These are phyloP conservation scores for Bubalus kerabau DNA, from an alignment of 2,113 vertebrate genomes.

Conservation along the genomic window DNA sequence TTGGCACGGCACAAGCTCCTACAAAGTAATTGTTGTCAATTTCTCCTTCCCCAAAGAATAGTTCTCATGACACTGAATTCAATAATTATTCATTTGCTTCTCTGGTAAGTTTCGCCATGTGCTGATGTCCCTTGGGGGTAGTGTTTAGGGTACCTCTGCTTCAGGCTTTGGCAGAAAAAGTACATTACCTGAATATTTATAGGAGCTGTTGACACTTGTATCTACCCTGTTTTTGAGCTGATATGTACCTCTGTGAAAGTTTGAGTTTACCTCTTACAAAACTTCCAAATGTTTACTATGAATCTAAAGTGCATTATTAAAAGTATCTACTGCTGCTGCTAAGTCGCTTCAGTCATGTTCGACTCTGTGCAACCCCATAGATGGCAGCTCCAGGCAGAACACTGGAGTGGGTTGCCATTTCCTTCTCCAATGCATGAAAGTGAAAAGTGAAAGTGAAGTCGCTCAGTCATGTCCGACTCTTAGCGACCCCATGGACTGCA, in stretches of 20 bases:
- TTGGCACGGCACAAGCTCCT: not conserved
- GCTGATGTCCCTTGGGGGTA: not conserved
- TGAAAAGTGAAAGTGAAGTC: too few species aligned
- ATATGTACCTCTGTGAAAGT: not conserved
- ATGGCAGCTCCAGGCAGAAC: too few species aligned
- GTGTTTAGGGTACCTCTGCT: constrained; percentile 31
- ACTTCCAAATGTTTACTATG: not conserved
- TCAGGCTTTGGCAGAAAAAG: constrained; percentile 23
- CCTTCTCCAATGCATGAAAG: too few species aligned
- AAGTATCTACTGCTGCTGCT: not conserved
- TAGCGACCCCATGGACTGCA: too few species aligned
- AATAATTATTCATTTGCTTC: constrained; percentile 56
- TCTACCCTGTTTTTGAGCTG: not conserved
- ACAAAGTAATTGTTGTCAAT: constrained; percentile 43
- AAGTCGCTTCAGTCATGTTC: too few species aligned
- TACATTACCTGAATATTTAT: constrained; percentile 12
- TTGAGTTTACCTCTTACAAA: not conserved
- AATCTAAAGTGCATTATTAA: not conserved
- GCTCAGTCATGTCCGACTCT: too few species aligned
- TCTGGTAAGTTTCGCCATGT: constrained; percentile 17
- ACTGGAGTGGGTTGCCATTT: too few species aligned
- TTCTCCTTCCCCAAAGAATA: constrained; percentile 59
- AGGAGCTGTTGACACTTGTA: not conserved
- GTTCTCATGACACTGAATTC: constrained; percentile 50
- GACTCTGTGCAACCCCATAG: too few species aligned